These are phyloP conservation scores for Cylloceria caligata DNA, from an alignment of 2,888 invertebrate genomes.

Conservation along the genomic window DNA sequence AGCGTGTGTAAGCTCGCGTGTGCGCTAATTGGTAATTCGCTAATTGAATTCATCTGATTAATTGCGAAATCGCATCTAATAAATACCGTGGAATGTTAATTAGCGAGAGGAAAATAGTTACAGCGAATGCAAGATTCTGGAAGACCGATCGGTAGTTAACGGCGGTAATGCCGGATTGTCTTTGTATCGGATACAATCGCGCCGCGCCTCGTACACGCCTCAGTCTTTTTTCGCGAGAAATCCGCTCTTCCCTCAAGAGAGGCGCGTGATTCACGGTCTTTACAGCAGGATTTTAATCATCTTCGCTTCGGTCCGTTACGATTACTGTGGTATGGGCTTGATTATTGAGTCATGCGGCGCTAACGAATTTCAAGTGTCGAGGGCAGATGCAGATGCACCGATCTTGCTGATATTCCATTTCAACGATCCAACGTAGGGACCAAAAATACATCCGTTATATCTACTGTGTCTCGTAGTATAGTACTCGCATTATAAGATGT, in stretches of 20 bases:
- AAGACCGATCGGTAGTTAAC: slow-evolving; percentile 13
- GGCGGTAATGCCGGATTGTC: neutral
- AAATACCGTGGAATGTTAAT: slow-evolving; percentile 77
- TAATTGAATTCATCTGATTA: slow-evolving; percentile 83
- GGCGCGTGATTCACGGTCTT: neutral
- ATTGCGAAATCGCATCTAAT: slow-evolving; percentile 81
- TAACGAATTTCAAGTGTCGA: slow-evolving; percentile 57
- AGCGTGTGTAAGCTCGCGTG: slow-evolving; percentile 76
- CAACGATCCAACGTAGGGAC: neutral
- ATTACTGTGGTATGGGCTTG: slow-evolving; percentile 26
- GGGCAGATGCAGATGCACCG: slow-evolving; percentile 9
- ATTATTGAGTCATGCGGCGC: slow-evolving; percentile 48
- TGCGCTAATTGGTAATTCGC: slow-evolving; percentile 82
- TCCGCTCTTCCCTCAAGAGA: neutral
- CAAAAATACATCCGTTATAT: neutral
- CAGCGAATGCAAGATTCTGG: slow-evolving; percentile 32
- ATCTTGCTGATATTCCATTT: slow-evolving; percentile 18
- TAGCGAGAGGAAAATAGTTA: slow-evolving; percentile 69
- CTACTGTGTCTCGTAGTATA: neutral
- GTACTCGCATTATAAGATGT: slow-evolving; percentile 18
- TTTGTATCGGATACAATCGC: slow-evolving; percentile 1
- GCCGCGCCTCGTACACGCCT: neutral
- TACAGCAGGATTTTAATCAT: neutral
- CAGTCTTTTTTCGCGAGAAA: neutral
- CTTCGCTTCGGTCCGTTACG: slow-evolving; percentile 11